Evolutionary conservation across 1,140 invertebrate genomes (phyloP).

Genomic region (Colletes latitarsis): DNA sequence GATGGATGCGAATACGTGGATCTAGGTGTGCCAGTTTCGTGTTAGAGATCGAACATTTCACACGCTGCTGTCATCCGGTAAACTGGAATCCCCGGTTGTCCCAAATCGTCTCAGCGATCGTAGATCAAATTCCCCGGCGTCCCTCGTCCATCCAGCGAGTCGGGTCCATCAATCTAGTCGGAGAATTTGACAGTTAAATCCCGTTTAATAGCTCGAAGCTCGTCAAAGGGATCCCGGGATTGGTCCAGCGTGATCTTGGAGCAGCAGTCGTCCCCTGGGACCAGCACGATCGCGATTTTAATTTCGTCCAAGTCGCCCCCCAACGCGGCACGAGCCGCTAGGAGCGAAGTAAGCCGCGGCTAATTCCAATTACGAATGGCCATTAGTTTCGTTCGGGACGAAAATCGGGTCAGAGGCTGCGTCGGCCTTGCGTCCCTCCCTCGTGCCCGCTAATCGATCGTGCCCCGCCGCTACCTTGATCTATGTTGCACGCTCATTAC

Average conservation of each 20-base stretch:
- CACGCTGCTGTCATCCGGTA: too few relatives aligned
- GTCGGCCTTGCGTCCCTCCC: conserved; percentile 50
- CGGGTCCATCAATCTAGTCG: conserved; percentile 24
- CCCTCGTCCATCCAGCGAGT: neutral
- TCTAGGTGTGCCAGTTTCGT: too few relatives aligned
- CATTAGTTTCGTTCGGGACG: conserved; percentile 78
- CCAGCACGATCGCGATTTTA: neutral
- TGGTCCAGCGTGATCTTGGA: neutral
- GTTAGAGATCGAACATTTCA: too few relatives aligned
- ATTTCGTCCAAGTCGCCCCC: conserved; percentile 3
- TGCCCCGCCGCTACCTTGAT: conserved; percentile 71
- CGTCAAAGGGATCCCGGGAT: neutral
- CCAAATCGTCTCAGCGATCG: neutral
- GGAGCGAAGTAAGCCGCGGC: conserved; percentile 34
- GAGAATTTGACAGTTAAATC: conserved; percentile 31
- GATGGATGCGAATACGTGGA: too few relatives aligned
- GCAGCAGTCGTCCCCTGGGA: too few relatives aligned
- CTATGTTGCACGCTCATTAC: conserved; percentile 77
- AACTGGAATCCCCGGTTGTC: too few relatives aligned
- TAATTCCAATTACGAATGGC: conserved; percentile 79
- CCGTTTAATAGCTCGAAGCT: conserved; percentile 9
- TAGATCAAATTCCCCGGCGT: neutral
- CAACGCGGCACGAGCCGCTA: neutral
- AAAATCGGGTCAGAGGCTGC: conserved; percentile 64
- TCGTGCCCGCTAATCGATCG: conserved; percentile 67